Evolutionary conservation across 2,113 vertebrate genomes (phyloP).

Genomic region (Grus americana): DNA sequence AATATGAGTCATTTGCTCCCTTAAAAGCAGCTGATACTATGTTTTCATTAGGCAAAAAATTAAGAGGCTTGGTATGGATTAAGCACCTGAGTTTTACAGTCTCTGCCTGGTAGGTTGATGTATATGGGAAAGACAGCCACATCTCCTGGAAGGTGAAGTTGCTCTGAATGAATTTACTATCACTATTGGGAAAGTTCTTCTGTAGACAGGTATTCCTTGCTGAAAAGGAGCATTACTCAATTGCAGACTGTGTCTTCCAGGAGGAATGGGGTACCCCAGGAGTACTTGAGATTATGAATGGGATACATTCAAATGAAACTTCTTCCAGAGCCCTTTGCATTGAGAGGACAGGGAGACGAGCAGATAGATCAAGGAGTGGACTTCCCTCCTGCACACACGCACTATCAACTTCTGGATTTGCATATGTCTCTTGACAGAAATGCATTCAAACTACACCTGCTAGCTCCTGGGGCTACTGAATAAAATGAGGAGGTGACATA

Average conservation of each 20-base stretch:
- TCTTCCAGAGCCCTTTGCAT: not conserved
- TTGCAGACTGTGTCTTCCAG: not conserved
- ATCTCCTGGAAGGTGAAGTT: not conserved
- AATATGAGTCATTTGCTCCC: constrained; percentile 21
- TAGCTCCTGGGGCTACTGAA: not conserved
- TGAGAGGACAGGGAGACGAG: not conserved
- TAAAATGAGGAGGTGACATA: not conserved
- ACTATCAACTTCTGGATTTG: not conserved
- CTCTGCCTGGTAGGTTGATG: not conserved
- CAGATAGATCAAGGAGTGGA: not conserved
- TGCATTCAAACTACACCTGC: fast-evolving
- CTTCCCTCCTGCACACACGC: not conserved
- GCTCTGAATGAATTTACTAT: not conserved
- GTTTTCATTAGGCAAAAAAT: constrained; percentile 43
- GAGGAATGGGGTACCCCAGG: not conserved
- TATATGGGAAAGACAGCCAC: not conserved
- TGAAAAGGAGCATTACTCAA: not conserved
- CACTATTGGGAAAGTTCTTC: not conserved
- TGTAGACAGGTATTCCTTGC: not conserved
- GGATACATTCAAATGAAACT: not conserved
- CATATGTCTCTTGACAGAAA: not conserved
- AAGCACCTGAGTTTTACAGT: not conserved
- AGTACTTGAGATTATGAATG: not conserved
- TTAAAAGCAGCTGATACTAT: constrained; percentile 13
- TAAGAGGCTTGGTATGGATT: constrained; percentile 9